Evolutionary conservation across 2,888 invertebrate genomes (phyloP), one percentile per base, ranked within the genome.

Genomic region (Melikaiella ostensackeni): DNA sequence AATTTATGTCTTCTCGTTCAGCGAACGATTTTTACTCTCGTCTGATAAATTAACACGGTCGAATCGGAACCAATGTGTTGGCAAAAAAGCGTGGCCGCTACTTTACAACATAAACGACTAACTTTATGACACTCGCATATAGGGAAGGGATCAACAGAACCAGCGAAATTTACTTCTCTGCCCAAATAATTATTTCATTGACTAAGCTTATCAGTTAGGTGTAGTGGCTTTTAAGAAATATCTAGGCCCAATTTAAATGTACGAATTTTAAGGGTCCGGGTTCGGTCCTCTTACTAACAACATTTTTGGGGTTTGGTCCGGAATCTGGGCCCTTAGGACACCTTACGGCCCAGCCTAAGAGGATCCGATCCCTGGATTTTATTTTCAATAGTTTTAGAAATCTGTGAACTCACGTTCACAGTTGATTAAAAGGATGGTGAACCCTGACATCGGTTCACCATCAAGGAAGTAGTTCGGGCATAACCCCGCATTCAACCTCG

Each of bases 21-120:
- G 27, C 38, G 66, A 75, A 19, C 24, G 64, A 66, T 66, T 66
- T 66, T 66, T 42, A 66, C 59, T 64, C 62, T 75, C 24, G 62
- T 55, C 21, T 55, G 63, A 75, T 75, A 63, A 63, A 75, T 63
- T 75, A 75, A 75, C 63, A 35, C 50, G 62, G 21, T 16, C 16
- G 21, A 35, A 64, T 42, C 19, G 21, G 63, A 57, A 64, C 63
- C 13, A 66, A 35, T 55, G 75, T 46, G 30, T 30, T 75, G 27
- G 19, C 11, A 63, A 19, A 63, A 75, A 75, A 50, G 30, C 33
- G 63, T 63, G 35, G 35, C 57, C 19, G 24, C 35, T 57, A 64
- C 57, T 64, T 38, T 38, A 30, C 30, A 27, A 64, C 55, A 27
- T 55, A 38, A 75, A 75, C 50, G 42, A 30, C 50, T 35, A 55